Evolutionary conservation across 2,113 vertebrate genomes (phyloP).

Genomic region (Pipa parva): DNA sequence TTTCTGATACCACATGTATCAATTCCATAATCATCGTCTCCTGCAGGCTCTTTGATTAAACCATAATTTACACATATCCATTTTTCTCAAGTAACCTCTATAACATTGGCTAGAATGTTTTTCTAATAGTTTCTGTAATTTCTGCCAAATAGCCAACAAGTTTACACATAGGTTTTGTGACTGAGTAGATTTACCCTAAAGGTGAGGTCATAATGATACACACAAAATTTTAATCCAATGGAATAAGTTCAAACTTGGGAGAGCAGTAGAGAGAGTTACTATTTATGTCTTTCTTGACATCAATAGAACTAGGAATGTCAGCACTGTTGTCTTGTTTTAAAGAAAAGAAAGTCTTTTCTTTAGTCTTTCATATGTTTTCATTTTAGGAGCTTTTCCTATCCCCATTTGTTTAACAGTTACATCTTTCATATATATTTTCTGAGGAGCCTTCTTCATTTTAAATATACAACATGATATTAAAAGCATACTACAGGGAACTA

Average conservation of each 20-base stretch:
- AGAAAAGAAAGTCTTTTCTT: background rate
- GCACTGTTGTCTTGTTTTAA: background rate
- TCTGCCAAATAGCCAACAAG: background rate
- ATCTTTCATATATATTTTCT: background rate
- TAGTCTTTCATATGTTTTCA: background rate
- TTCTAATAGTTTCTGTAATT: too few relatives aligned
- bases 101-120: too few relatives aligned
- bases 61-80: too few relatives aligned
- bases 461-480: background rate
- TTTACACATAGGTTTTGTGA: background rate
- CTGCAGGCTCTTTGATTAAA: too few relatives aligned
- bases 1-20: too few relatives aligned
- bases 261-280: background rate
- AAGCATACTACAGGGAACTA: background rate
- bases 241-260: background rate
- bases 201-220: background rate
- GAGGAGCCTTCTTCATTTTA: background rate
- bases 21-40: too few relatives aligned
- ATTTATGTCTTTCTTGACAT: background rate
- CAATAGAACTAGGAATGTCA: background rate
- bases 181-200: background rate
- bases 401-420: background rate
- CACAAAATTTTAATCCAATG: background rate
- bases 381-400: background rate
- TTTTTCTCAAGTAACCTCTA: too few relatives aligned